phyloP scores from a whole-genome alignment of 2,888 invertebrate species.

The Lamellibrachia satsuma region DNA sequence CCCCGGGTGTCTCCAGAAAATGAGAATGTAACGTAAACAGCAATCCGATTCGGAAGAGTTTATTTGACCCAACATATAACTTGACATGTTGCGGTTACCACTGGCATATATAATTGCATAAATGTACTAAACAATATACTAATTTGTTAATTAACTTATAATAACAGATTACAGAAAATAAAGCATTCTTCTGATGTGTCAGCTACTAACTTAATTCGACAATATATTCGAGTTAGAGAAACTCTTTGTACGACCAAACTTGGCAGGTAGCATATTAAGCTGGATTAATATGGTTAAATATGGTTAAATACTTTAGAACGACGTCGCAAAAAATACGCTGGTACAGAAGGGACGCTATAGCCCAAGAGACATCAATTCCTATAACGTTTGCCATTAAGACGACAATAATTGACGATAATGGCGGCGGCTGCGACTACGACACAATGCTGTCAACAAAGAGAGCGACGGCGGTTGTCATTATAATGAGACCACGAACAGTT shows the following conservation, averaged over 20 bases:
- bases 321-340: neutral
- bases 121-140: too few species aligned
- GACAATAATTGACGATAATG: neutral
- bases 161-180: neutral
- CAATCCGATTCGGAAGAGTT: neutral
- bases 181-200: neutral
- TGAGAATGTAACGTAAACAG: neutral
- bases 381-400: neutral
- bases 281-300: neutral
- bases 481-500: neutral
- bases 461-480: neutral
- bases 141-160: too few species aligned
- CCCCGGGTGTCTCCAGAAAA: neutral
- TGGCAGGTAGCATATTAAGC: neutral
- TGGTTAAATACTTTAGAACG: neutral
- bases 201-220: neutral
- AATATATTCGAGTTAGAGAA: neutral
- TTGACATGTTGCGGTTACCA: neutral
- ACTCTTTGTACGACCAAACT: neutral
- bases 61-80: neutral
- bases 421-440: neutral
- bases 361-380: neutral
- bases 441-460: neutral
- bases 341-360: too few species aligned
- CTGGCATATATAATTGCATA: neutral